Percentiles rank a stretch among this genome's conserved stretches.
These are phyloP conservation scores for Axinella damicornis DNA, from an alignment of 37 sponge, comb jelly and placozoan species.

Conservation along the genomic window DNA sequence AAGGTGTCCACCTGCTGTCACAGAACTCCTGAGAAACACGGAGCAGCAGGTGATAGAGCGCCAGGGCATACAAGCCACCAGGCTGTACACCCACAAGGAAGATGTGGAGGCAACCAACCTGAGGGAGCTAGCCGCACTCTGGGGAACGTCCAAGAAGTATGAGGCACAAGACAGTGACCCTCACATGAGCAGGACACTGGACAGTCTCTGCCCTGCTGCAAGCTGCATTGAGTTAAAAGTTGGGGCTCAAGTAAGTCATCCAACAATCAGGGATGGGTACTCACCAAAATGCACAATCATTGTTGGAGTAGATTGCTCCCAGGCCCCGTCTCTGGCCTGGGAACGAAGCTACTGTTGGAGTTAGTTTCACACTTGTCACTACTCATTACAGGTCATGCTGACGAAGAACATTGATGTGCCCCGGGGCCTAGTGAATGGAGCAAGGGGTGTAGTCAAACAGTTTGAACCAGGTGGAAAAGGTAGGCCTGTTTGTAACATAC, in stretches of 20 bases:
- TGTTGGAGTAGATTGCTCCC: background rate
- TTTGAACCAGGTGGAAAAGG: conserved; percentile 63
- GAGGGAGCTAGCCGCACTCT: conserved; percentile 54
- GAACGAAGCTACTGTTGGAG: no score
- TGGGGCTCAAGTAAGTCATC: conserved; percentile 87
- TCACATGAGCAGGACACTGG: conserved; percentile 30
- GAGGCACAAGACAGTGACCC: conserved; percentile 68
- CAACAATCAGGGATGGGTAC: no score
- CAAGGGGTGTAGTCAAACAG: conserved; percentile 79
- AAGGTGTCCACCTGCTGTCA: conserved; percentile 74
- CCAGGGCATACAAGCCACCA: conserved; percentile 78
- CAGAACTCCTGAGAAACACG: conserved; percentile 44
- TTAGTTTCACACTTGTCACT: no score
- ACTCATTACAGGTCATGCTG: conserved; percentile 78
- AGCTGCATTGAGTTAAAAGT: conserved; percentile 67
- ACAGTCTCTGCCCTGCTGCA: conserved; percentile 64
- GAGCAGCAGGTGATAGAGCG: conserved; percentile 58
- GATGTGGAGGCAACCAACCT: conserved; percentile 75
- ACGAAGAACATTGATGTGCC: conserved; percentile 79
- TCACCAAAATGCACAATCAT: no score
- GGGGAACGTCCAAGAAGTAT: conserved; percentile 44
- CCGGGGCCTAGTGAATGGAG: conserved; percentile 87
- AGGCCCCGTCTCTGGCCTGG: no score
- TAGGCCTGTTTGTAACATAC: background rate
- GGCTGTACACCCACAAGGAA: conserved; percentile 84